Evolutionary conservation across 1,140 invertebrate genomes (phyloP).

Genomic region (Plectrocnemia conspersa): DNA sequence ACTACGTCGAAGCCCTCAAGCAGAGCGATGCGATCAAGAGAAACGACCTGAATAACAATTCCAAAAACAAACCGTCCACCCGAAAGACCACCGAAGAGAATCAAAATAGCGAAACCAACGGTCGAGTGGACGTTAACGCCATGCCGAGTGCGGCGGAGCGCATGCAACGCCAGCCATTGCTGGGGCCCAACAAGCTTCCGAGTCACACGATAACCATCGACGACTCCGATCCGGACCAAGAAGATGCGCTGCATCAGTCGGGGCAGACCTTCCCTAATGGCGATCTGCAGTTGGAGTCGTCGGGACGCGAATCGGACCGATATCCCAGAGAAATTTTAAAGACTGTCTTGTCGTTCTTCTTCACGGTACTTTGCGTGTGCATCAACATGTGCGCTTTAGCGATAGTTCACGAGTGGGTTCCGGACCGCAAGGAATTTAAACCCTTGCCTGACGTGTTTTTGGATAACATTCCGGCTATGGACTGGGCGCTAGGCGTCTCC

Average conservation of each 20-base stretch:
- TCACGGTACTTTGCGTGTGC: slow-evolving; percentile 45
- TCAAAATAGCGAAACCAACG: slow-evolving; percentile 6
- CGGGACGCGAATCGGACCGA: slow-evolving; percentile 43
- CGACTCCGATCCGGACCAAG: slow-evolving; percentile 48
- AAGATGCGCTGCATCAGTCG: slow-evolving; percentile 42
- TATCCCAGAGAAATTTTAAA: slow-evolving; percentile 52
- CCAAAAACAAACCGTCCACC: slow-evolving; percentile 34
- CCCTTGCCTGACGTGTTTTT: slow-evolving; percentile 79
- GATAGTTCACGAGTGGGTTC: slow-evolving; percentile 78
- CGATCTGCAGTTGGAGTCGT: slow-evolving; percentile 44
- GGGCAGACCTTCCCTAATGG: slow-evolving; percentile 40
- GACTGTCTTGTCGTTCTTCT: slow-evolving; percentile 47
- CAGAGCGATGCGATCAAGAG: slow-evolving; percentile 37
- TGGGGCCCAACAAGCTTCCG: slow-evolving; percentile 44
- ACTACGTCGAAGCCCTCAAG: slow-evolving; percentile 3
- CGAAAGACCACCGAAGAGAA: slow-evolving; percentile 36
- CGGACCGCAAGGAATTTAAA: slow-evolving; percentile 62
- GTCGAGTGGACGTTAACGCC: slow-evolving; percentile 30
- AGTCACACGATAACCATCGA: slow-evolving; percentile 40
- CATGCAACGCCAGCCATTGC: slow-evolving; percentile 50
- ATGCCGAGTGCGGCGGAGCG: slow-evolving; percentile 50
- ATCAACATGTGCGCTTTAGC: slow-evolving; percentile 65
- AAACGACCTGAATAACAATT: slow-evolving; percentile 53
- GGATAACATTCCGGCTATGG: slow-evolving; percentile 64
- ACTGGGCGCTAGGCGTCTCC: slow-evolving; percentile 78